Conservation (phyloP, 2,113 vertebrate genomes). For the Galbula dea region DNA sequence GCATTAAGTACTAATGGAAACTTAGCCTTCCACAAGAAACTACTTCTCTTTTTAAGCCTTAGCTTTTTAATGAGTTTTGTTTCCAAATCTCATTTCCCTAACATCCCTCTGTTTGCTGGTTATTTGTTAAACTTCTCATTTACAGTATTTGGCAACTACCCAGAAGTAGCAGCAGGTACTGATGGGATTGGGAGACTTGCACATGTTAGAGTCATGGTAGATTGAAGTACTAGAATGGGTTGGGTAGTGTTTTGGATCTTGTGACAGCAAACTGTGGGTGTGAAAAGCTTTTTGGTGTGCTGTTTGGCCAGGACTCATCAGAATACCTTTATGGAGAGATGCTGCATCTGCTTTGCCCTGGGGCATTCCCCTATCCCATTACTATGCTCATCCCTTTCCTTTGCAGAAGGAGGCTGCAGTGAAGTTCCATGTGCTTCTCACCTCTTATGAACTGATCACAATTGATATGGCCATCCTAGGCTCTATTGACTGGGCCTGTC, state of each 20-base stretch:
- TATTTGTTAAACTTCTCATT: background rate
- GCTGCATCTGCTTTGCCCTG: background rate
- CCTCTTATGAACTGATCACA: slow-evolving; percentile 94
- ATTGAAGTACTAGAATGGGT: background rate
- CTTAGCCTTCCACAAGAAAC: background rate
- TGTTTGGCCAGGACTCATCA: background rate
- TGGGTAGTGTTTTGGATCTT: background rate
- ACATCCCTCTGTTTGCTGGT: background rate
- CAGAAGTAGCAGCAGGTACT: background rate
- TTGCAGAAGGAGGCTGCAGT: slow-evolving; percentile 93
- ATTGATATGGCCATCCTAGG: slow-evolving; percentile 95
- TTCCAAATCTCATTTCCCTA: background rate
- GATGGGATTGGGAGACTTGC: background rate
- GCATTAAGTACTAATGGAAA: background rate
- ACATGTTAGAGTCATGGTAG: background rate
- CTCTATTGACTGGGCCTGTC: slow-evolving; percentile 96
- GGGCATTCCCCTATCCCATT: background rate
- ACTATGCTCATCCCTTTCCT: background rate
- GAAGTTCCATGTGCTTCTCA: slow-evolving; percentile 94
- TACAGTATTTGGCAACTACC: background rate
- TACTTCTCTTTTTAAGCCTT: background rate
- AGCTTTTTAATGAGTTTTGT: background rate
- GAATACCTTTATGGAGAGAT: background rate
- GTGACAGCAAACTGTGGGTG: background rate
- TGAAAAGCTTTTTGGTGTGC: background rate